These are phyloP conservation scores for Palaemon carinicauda DNA, from an alignment of 1,140 invertebrate species.

Conservation along the genomic window DNA sequence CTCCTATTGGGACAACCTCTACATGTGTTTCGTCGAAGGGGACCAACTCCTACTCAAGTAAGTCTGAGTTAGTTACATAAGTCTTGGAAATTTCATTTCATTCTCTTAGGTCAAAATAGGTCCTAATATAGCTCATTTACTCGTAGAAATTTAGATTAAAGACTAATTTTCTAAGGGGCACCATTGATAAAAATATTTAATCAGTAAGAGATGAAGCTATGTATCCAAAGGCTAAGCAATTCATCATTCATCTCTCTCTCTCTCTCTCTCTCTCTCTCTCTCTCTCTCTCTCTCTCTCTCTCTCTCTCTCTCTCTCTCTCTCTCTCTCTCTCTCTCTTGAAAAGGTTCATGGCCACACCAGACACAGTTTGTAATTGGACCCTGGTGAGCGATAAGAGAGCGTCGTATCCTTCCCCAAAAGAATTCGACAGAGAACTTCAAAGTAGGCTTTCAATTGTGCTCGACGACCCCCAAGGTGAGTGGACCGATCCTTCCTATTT, in stretches of 20 bases:
- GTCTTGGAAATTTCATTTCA: not conserved
- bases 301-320: not conserved
- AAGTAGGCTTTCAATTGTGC: constrained; percentile 11
- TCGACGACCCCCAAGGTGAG: constrained; percentile 14
- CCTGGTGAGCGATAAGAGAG: constrained; percentile 52
- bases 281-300: not conserved
- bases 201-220: no score
- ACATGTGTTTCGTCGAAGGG: constrained; percentile 64
- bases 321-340: not conserved
- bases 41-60: constrained; percentile 28
- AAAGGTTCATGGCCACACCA: constrained; percentile 60
- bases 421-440: constrained; percentile 63
- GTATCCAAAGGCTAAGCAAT: not conserved
- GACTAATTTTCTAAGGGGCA: no score
- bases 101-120: not conserved
- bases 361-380: constrained; percentile 58
- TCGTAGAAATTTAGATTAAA: no score
- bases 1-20: constrained; percentile 75
- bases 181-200: no score
- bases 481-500: no score
- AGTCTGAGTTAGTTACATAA: constrained; percentile 67
- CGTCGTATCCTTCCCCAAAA: constrained; percentile 50
- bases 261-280: not conserved
- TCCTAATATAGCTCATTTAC: no score
- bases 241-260: not conserved